Percentiles rank a stretch among this genome's conserved stretches.
Evolutionary conservation across 1,140 invertebrate genomes (phyloP).

Genomic region (Drosophila sechellia): DNA sequence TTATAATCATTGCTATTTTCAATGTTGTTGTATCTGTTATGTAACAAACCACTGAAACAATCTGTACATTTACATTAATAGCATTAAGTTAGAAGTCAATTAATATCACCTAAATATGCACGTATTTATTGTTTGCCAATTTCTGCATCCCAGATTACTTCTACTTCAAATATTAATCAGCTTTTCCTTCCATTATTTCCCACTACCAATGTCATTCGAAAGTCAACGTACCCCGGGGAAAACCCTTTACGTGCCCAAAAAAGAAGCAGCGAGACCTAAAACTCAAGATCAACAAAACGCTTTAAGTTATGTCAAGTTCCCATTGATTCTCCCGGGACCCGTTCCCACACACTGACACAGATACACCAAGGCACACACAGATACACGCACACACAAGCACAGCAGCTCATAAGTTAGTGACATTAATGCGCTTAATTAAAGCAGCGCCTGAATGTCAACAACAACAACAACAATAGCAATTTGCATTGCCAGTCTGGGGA

Average conservation of each 20-base stretch:
- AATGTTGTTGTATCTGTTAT: too few relatives aligned
- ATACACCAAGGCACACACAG: neutral
- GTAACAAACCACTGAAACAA: too few relatives aligned
- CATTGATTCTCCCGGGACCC: conserved; percentile 37
- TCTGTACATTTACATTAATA: too few relatives aligned
- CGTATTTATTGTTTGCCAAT: neutral
- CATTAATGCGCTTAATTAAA: conserved; percentile 82
- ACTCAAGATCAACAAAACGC: conserved; percentile 70
- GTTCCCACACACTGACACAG: conserved; percentile 12
- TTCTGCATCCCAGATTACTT: neutral
- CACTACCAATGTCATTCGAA: neutral
- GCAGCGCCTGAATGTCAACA: conserved; percentile 65
- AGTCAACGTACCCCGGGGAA: neutral
- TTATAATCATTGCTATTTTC: too few relatives aligned
- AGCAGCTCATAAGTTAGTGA: conserved; percentile 66
- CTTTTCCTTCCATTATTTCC: neutral
- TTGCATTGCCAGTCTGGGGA: conserved; percentile 50
- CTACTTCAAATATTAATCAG: neutral
- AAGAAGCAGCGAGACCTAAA: conserved; percentile 63
- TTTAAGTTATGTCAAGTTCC: conserved; percentile 66
- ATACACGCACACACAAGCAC: neutral
- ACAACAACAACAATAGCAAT: conserved; percentile 44
- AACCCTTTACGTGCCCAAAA: conserved; percentile 1
- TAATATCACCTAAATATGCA: neutral
- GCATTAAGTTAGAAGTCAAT: too few relatives aligned